Conservation (phyloP, 2,888 invertebrate genomes). For the Himalopsyche anomala region DNA sequence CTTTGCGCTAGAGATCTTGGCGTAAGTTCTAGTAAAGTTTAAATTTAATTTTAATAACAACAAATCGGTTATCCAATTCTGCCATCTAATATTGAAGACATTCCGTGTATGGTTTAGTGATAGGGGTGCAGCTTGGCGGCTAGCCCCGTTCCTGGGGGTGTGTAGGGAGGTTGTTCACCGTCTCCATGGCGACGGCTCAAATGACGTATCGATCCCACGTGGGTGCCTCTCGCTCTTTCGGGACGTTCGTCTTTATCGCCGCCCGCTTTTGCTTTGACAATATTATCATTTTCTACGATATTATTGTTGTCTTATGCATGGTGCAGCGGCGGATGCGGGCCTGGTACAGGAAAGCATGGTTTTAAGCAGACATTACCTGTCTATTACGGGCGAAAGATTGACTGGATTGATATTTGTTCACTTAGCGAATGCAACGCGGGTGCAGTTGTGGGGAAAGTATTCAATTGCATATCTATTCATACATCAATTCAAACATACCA, state of each 20-base stretch:
- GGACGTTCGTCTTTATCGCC: constrained; percentile 62
- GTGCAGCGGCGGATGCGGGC: constrained; percentile 14
- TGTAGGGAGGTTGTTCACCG: constrained; percentile 69
- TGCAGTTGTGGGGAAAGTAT: neutral
- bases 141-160: constrained; percentile 47
- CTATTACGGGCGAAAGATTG: neutral
- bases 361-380: constrained; percentile 36
- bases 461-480: too few relatives aligned
- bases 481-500: too few relatives aligned
- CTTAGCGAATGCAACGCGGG: neutral
- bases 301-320: constrained; percentile 23
- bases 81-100: neutral
- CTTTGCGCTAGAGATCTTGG: too few relatives aligned
- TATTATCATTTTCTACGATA: constrained; percentile 52
- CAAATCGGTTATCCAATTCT: neutral
- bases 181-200: constrained; percentile 77
- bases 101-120: constrained; percentile 31
- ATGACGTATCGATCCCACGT: constrained; percentile 66
- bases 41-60: too few relatives aligned
- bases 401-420: neutral
- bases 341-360: constrained; percentile 12
- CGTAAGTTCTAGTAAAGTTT: too few relatives aligned
- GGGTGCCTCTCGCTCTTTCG: constrained; percentile 61
- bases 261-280: constrained; percentile 56
- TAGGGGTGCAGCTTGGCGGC: constrained; percentile 39